These are phyloP conservation scores for Sanderia malayensis DNA, from an alignment of 30 jellyfish, hydroid and myxozoan species.

Conservation along the genomic window DNA sequence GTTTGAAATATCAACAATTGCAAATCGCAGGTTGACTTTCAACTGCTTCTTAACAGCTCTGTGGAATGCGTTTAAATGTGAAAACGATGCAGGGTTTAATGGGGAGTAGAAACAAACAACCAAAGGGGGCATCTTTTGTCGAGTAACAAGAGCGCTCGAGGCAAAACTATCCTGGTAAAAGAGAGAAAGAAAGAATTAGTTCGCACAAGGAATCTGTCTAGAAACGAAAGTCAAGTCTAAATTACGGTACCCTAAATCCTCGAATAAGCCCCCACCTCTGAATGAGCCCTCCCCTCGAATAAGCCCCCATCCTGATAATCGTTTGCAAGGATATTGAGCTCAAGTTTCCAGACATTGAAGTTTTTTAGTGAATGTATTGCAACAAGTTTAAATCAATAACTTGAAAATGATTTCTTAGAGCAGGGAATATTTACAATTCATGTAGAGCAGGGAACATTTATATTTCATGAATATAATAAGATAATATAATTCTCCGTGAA, in stretches of 20 bases:
- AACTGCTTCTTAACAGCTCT: constrained; percentile 3
- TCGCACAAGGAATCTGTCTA: background rate
- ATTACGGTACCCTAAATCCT: background rate
- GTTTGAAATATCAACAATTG: constrained; percentile 31
- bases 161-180: constrained; percentile 33
- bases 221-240: background rate
- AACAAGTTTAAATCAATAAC: background rate
- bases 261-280: no score
- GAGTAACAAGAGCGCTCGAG: background rate
- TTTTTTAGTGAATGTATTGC: background rate
- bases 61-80: constrained; percentile 31
- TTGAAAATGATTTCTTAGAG: no score
- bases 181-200: background rate
- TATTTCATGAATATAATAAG: background rate
- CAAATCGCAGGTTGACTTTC: constrained; percentile 15
- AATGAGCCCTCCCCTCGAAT: no score
- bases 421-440: background rate
- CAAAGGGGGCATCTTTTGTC: constrained; percentile 6
- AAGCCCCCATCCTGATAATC: no score
- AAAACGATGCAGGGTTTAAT: constrained; percentile 38
- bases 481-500: background rate
- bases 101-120: constrained; percentile 47
- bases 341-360: no score
- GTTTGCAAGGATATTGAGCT: no score
- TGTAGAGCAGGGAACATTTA: background rate